Base-by-base conservation (phyloP, 2,888 invertebrate species). In the Acanthopleura granulata region DNA sequence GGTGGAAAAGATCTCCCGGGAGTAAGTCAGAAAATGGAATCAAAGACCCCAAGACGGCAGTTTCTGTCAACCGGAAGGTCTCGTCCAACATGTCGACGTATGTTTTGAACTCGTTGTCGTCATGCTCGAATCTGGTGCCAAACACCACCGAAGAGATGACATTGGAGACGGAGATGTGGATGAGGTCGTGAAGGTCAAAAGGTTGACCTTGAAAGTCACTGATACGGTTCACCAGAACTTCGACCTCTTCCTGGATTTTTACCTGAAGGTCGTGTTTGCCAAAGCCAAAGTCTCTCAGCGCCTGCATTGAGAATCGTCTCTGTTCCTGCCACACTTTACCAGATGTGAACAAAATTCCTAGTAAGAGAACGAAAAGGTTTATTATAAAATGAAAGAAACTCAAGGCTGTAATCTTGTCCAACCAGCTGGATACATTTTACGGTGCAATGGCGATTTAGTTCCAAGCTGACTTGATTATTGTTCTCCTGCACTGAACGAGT, bases 201-300 rank as follows among this genome's bases (percentile, higher is more conserved):
- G 22, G 27, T 66, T 16, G 15, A 40, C 71, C 71, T 71, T n/a
- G 14, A 16, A 18, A 6, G 18, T 40, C 50, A 16, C 40, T 40
- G 18, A 71, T 49, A 6, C 25, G 15, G 4, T 27, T 49, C 14
- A 40, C 49, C n/a, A 71, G 49, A 40, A 71, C 18, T n/a, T 71
- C 71, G 1, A 49, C 71, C 18, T 71, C 71, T 49, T 71, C 49
- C 16, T 22, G 50, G 18, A 71, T 25, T 6, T 71, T 71, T n/a
- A 16, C 71, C 25, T 71, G 30, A 4, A 49, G n/a, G 25, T 16
- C 25, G 16, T 16, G n/a, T 49, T 49, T 40, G 3, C 71, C 71
- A 40, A 71, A 71, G 15, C 71, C 71, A 71, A 71, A 49, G n/a
- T 71, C 49, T 16, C 49, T 30, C 4, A 71, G 71, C 15, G 40